phyloP scores from a whole-genome alignment of 92 coral and sea anemone species.

The Porites lobata region DNA sequence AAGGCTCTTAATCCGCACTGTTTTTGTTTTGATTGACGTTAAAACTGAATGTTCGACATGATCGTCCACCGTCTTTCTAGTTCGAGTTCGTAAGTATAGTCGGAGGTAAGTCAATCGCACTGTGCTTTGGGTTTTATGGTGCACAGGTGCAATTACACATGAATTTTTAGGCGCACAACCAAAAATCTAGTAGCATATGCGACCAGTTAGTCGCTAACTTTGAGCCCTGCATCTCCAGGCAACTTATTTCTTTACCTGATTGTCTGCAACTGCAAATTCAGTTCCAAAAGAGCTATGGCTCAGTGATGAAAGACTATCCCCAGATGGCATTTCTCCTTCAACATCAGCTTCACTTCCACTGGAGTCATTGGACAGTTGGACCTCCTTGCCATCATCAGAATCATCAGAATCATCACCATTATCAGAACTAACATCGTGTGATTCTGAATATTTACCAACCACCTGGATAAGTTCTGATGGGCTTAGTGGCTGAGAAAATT shows the following conservation, averaged over 20 bases:
- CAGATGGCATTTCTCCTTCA: conserved; percentile 43
- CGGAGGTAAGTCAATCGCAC: too few relatives aligned
- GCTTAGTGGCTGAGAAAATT: conserved; percentile 73
- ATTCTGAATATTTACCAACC: conserved; percentile 88
- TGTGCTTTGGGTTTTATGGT: too few relatives aligned
- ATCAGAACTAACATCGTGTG: conserved; percentile 71
- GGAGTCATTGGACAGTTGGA: conserved; percentile 29
- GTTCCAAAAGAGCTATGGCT: conserved; percentile 36
- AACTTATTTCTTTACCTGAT: conserved; percentile 15
- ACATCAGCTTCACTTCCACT: conserved; percentile 69
- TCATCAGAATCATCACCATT: conserved; percentile 55
- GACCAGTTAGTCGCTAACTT: too few relatives aligned
- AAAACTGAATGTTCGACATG: too few relatives aligned
- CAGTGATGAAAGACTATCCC: conserved; percentile 21
- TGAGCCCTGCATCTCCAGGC: too few relatives aligned
- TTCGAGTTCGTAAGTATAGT: too few relatives aligned
- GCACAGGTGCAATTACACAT: too few relatives aligned
- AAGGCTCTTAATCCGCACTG: too few relatives aligned
- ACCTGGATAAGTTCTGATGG: conserved; percentile 86
- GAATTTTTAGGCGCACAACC: too few relatives aligned
- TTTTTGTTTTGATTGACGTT: too few relatives aligned
- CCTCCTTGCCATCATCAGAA: conserved; percentile 30
- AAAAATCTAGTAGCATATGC: too few relatives aligned
- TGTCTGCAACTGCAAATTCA: conserved; percentile 10
- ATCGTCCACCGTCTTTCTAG: too few relatives aligned